Evolutionary conservation across 2,888 invertebrate genomes (phyloP), one percentile per base, ranked within the genome.

Genomic region (Pachycephus smyrnensis): DNA sequence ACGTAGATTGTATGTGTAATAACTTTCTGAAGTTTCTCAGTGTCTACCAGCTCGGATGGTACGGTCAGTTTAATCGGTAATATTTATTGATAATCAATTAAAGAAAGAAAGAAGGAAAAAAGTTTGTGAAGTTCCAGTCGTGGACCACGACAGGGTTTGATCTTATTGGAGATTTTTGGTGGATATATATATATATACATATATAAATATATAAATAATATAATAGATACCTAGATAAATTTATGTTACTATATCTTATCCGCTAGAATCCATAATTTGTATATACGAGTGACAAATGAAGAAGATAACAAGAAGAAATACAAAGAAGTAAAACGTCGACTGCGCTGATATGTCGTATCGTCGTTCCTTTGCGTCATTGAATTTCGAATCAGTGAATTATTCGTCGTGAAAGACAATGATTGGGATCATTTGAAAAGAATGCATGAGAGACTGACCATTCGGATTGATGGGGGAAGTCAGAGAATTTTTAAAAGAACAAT

Each of bases 81-180:
- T 83, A 77, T 69, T 73, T 33, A 69, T 74, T 31, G 36, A 73
- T 71, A 33, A 2, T 9, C 55, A 23, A 73, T 40, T 75, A 68
- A 40, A 80, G 55, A 78, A 77, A 76, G 68, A 75, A 79, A 79
- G 76, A 32, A 32, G 35, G 33, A 76, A 77, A 76, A 79, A 78
- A 33, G 33, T 77, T 76, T 23, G 78, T 9, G 55, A 55, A 23
- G 1, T 9, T 55, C 9, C 55, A 23, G 9, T 55, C 55, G 55
- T 55, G 55, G 55, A 55, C 23, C 55, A 55, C 55, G 55, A 73
- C 83, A 82, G 85, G 84, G 84, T 85, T 86, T 85, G 82, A 82
- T 77, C 82, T 83, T 83, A 69, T 68, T 12, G 79, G 74, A 80
- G 73, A 77, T 74, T 71, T 80, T 31, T 75, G 80, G 81, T 73